Base-by-base conservation (phyloP, 1,140 invertebrate species). In the Danaus plexippus region DNA sequence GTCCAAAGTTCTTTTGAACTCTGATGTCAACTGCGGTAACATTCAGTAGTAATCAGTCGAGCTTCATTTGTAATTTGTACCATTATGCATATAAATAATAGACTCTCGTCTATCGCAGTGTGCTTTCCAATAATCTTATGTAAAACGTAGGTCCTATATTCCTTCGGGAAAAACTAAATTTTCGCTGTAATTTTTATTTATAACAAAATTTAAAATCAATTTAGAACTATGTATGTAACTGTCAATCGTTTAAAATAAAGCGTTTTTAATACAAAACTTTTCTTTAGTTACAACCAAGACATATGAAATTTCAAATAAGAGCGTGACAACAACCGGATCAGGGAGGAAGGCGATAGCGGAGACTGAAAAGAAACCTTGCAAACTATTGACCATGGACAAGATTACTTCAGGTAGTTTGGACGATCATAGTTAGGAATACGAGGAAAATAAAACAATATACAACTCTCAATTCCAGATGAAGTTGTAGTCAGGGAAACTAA, bases 391-490 rank as follows among this genome's bases (percentile, higher is more conserved):
- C 9, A 42, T 65, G 9, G 64, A 71, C 42, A 52, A 65, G 52
- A 52, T 50, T 7, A 65, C 64, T 42, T 72, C 64, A 60, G 67
- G 69, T 72, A 61, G 5, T 12, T n/a, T 47, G 11, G 13, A 9
- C 11, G 11, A 48, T 9, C n/a, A 18, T 22, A 11, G 15, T 48
- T 10, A 48, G 11, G 43, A 12, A 22, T 43, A 44, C 15, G 45
- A 44, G 15, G 13, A 48, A 32, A 47, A 50, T 47, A 43, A 55
- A 51, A 63, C 32, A 52, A 46, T 46, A 45, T 41, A 62, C 47
- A 53, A 42, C 59, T 72, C 15, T 32, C 9, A 1, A 48, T 74
- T 74, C 61, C 62, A 76, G 73, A 67, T 66, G 47, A 60, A 47
- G 7, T 49, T 43, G 13, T 64, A 40, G 10, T 46, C n/a, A 71